Conservation (phyloP, 2,888 invertebrate genomes). For the Kryphioiulus occultus region DNA sequence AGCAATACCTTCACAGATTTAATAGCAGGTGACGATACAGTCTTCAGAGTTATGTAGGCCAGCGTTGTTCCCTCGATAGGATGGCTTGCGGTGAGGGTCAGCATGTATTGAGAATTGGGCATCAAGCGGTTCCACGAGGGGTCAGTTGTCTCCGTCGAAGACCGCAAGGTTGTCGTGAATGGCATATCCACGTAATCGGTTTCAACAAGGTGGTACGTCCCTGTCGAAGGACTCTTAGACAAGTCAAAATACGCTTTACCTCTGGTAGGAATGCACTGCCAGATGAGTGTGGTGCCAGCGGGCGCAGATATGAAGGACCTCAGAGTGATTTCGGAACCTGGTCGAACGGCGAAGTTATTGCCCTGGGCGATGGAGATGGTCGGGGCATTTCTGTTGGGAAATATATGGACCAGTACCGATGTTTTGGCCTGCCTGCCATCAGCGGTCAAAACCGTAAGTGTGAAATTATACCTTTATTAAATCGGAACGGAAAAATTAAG, state of each 20-base stretch:
- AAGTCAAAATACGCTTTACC: slow-evolving; percentile 22
- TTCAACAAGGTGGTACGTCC: background rate
- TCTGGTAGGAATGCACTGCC: background rate
- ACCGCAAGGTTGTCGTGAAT: slow-evolving; percentile 8
- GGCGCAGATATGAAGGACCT: slow-evolving; percentile 24
- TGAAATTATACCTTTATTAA: slow-evolving; percentile 40
- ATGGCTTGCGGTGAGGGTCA: slow-evolving; percentile 41
- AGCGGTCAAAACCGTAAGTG: background rate
- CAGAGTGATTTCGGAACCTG: background rate
- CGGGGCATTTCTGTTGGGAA: slow-evolving; percentile 9
- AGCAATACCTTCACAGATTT: background rate
- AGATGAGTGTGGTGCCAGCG: slow-evolving; percentile 37
- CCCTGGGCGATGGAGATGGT: background rate
- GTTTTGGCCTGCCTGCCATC: slow-evolving; percentile 29
- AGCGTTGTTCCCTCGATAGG: slow-evolving; percentile 19
- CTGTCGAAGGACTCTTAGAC: background rate
- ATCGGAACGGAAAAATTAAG: too few relatives aligned
- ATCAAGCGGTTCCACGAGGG: background rate
- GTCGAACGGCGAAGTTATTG: background rate
- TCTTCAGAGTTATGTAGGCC: background rate
- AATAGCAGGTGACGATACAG: background rate
- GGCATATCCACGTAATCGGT: background rate
- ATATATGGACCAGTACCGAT: background rate
- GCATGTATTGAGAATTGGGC: background rate
- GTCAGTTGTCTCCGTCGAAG: background rate